These are phyloP conservation scores for Coptodon bakossiorum DNA, from an alignment of 2,113 vertebrate genomes.

Conservation along the genomic window DNA sequence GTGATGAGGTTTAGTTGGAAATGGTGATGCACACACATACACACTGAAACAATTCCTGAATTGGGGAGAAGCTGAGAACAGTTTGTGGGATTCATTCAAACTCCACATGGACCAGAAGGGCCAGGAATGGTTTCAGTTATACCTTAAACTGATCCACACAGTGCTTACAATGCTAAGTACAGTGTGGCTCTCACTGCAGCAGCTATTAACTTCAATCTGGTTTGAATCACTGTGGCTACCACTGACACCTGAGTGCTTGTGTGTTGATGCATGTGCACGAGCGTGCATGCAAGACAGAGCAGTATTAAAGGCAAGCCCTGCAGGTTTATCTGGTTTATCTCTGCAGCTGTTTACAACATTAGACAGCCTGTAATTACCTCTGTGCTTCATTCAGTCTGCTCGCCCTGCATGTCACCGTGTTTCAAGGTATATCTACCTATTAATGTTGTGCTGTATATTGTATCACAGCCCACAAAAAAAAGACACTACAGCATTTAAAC, in stretches of 20 bases:
- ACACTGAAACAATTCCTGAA: not conserved
- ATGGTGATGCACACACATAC: not conserved
- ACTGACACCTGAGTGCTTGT: not conserved
- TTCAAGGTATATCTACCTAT: not conserved
- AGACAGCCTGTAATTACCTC: slow-evolving; percentile 24
- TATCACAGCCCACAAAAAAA: not conserved
- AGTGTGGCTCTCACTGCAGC: not conserved
- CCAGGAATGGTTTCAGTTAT: not conserved
- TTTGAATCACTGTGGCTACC: slow-evolving; percentile 13
- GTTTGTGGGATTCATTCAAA: not conserved
- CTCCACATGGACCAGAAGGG: not conserved
- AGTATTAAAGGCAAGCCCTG: slow-evolving; percentile 10
- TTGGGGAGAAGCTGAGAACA: not conserved
- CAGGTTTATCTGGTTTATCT: slow-evolving; percentile 56
- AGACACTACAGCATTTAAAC: not conserved
- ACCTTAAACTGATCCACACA: not conserved
- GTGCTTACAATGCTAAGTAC: not conserved
- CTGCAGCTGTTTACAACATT: slow-evolving; percentile 30
- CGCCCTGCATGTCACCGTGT: not conserved
- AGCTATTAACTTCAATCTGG: slow-evolving; percentile 1
- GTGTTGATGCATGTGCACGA: not conserved
- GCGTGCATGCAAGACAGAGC: not conserved
- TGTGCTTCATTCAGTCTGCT: not conserved
- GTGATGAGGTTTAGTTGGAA: not conserved
- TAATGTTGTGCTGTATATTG: not conserved